These are phyloP conservation scores for Neofelis nebulosa DNA, from an alignment of 2,113 vertebrate species.

Conservation along the genomic window DNA sequence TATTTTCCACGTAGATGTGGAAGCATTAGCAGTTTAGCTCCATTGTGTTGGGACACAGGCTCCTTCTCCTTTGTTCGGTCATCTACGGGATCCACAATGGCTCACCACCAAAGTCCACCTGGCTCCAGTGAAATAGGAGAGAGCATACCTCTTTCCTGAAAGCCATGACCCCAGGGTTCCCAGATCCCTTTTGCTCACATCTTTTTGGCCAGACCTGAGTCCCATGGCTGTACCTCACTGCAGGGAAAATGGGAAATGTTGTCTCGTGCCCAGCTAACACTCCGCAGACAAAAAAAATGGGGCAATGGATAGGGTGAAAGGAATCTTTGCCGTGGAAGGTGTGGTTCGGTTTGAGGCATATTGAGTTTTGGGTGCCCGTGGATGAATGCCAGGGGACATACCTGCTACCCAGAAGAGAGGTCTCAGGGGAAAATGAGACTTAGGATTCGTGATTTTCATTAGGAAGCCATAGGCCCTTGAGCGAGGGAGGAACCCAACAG, in stretches of 20 bases:
- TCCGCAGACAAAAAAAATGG: background rate
- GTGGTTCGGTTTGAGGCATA: background rate
- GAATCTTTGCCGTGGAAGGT: background rate
- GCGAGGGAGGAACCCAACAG: background rate
- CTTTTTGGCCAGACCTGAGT: background rate
- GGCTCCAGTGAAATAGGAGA: background rate
- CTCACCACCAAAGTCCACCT: background rate
- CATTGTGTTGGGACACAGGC: background rate
- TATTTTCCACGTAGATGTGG: background rate
- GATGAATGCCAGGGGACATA: background rate
- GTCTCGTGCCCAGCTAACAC: background rate
- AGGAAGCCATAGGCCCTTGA: background rate
- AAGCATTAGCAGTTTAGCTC: background rate
- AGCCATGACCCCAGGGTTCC: background rate
- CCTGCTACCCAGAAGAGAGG: background rate
- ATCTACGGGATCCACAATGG: too few species aligned
- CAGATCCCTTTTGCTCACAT: background rate
- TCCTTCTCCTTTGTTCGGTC: background rate
- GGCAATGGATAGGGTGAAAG: background rate
- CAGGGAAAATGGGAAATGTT: background rate
- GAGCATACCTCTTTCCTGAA: background rate
- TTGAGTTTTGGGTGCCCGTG: background rate
- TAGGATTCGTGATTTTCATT: background rate
- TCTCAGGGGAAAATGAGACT: background rate
- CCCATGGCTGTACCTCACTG: background rate